phyloP scores from a whole-genome alignment of 2,113 vertebrate genomes.

The Myrmecophaga tridactyla region DNA sequence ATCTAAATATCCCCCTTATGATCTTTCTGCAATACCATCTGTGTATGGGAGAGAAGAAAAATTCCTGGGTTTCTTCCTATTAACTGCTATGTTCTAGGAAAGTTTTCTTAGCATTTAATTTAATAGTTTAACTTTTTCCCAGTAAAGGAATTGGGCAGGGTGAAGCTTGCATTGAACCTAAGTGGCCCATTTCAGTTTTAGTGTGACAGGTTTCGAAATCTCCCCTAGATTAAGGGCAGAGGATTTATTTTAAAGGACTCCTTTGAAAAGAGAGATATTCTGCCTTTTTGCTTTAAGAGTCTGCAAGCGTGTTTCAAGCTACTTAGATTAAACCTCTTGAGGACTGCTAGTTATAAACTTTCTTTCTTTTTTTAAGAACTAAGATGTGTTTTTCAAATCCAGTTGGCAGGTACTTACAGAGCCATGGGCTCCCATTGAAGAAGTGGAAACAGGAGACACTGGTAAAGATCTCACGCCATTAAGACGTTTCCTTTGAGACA shows the following conservation, averaged over 20 bases:
- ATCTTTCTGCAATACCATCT: conserved; percentile 2
- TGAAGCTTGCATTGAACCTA: conserved; percentile 66
- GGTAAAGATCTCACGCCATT: conserved; percentile 29
- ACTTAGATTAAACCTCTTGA: conserved; percentile 35
- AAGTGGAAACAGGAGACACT: conserved; percentile 63
- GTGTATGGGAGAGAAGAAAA: not conserved
- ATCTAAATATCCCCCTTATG: not conserved
- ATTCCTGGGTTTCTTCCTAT: conserved; percentile 37
- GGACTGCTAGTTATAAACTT: not conserved
- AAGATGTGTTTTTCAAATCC: not conserved
- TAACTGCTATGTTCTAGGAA: conserved; percentile 56
- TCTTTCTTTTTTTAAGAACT: not conserved
- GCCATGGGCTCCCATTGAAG: not conserved
- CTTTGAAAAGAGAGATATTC: conserved; percentile 15
- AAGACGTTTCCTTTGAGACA: conserved; percentile 56
- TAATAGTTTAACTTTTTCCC: conserved; percentile 59
- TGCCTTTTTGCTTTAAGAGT: conserved; percentile 20
- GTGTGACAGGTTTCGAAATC: conserved; percentile 54
- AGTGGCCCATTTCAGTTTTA: conserved; percentile 65
- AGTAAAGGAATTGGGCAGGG: not conserved
- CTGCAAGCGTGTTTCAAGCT: not conserved
- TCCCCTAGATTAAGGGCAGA: conserved; percentile 29
- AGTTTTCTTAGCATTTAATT: not conserved
- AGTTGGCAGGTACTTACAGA: conserved; percentile 27
- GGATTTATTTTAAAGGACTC: not conserved